Conservation (phyloP, 1,140 invertebrate species). For the Drosophila paulistorum region DNA sequence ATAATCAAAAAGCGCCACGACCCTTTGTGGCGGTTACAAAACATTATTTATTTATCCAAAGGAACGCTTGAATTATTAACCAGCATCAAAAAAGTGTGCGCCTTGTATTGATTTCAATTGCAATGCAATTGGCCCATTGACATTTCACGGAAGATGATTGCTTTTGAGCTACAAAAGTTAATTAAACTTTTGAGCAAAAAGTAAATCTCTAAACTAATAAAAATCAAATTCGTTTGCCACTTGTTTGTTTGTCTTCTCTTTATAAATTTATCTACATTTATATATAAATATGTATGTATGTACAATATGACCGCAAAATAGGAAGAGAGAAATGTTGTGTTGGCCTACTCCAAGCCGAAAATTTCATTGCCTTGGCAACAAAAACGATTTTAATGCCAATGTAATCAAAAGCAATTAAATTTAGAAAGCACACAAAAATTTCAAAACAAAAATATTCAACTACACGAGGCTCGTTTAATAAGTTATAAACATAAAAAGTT, state of each 20-base stretch:
- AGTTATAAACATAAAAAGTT: not conserved
- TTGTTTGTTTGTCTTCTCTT: constrained; percentile 13
- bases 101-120: constrained; percentile 8
- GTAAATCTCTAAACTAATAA: constrained; percentile 62
- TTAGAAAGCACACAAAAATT: constrained; percentile 7
- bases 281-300: too few species aligned
- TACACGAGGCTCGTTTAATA: not conserved
- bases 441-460: not conserved
- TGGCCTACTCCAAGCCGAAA: too few species aligned
- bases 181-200: constrained; percentile 51
- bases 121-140: constrained; percentile 35
- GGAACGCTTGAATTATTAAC: constrained; percentile 11
- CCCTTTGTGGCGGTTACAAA: not conserved
- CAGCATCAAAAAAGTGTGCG: not conserved
- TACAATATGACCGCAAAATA: too few species aligned
- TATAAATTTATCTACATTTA: not conserved
- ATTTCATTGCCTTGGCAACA: constrained; percentile 4
- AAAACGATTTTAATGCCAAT: constrained; percentile 27
- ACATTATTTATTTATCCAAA: constrained; percentile 1
- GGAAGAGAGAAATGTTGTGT: too few species aligned
- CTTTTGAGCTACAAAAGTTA: constrained; percentile 43
- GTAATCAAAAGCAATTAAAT: constrained; percentile 59
- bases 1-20: not conserved
- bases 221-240: constrained; percentile 31
- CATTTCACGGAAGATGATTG: constrained; percentile 22